Conservation (phyloP, 1,140 invertebrate species). For the Zaprionus vittiger region DNA sequence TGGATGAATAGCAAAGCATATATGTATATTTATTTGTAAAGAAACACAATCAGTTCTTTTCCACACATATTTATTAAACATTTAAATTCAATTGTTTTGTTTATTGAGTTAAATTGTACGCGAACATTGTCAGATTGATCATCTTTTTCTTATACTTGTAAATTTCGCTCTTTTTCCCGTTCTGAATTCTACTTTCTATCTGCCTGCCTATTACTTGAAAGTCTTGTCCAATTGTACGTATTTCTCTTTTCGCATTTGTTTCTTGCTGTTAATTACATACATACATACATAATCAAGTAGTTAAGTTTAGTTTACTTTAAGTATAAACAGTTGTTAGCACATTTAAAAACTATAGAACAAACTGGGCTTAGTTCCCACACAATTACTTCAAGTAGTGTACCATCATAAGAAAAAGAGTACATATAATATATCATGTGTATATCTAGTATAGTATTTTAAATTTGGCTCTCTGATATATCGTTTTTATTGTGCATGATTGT, state of each 20-base stretch:
- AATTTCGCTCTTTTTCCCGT: constrained; percentile 31
- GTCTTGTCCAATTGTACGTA: constrained; percentile 43
- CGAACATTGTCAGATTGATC: constrained; percentile 63
- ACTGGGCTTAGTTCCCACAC: constrained; percentile 60
- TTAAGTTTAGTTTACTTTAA: constrained; percentile 58
- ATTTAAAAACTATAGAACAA: constrained; percentile 67
- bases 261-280: constrained; percentile 63
- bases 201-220: constrained; percentile 36
- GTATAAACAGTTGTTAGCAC: constrained; percentile 72
- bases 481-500: constrained; percentile 82
- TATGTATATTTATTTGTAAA: background rate
- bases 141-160: constrained; percentile 36
- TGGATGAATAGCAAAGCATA: constrained; percentile 35
- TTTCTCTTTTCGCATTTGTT: constrained; percentile 7
- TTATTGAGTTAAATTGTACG: constrained; percentile 58
- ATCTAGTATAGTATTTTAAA: constrained; percentile 32
- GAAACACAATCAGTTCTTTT: constrained; percentile 46
- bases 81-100: constrained; percentile 75
- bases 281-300: constrained; percentile 59
- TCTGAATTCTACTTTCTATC: constrained; percentile 32
- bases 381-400: constrained; percentile 74
- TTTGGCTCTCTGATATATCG: constrained; percentile 61
- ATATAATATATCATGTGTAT: constrained; percentile 35
- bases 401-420: constrained; percentile 50
- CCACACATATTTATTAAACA: constrained; percentile 81